Base-by-base conservation (phyloP, 2,797 vertebrate genomes). In the Delichon dasypus region DNA sequence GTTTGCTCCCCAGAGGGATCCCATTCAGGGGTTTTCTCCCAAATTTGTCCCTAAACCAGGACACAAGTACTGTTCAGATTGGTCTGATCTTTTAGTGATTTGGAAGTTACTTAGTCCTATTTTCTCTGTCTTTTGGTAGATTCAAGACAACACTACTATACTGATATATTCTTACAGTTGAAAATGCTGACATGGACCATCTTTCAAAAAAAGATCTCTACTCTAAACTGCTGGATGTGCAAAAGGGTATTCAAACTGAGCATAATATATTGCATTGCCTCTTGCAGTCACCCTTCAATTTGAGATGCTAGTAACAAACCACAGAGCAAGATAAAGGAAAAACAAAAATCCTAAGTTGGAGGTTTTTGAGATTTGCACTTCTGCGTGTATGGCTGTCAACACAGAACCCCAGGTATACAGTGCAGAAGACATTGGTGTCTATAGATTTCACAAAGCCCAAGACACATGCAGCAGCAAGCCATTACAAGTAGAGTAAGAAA, bases 321-420 rank as follows among this genome's bases (percentile, higher is more conserved):
- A 85, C 36, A 79, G 18, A 76, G 53, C 19, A 79, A 94, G 78
- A 70, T 18, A 87, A 55, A 76, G 19, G 1, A 10, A 13, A n/a
- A 55, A 54, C 10, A 57, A 57, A 44, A 44, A 2, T 0, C 13
- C 9, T 9, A 8, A 30, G 14, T 2, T 74, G 3, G 19, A 8
- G 4, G 4, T 0, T 61, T 64, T 36, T 66, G 55, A 89, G 38
- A 61, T 67, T 57, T 45, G 9, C 7, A 1, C 22, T 67, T 62
- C 21, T 0, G 0, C 6, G 7, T 9, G 5, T 4, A n/a, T 0
- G 7, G 18, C 34, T 88, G 55, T 44, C 68, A 72, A 48, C 71
- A 87, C 19, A 82, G 42, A 62, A 44, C 15, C 16, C 53, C 4
- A 48, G 29, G 27, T 9, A n/a, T 2, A 36, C 36, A 40, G 29